Evolutionary conservation across 23 tunicate species (phyloP).

Genomic region (Oikopleura dioica): DNA sequence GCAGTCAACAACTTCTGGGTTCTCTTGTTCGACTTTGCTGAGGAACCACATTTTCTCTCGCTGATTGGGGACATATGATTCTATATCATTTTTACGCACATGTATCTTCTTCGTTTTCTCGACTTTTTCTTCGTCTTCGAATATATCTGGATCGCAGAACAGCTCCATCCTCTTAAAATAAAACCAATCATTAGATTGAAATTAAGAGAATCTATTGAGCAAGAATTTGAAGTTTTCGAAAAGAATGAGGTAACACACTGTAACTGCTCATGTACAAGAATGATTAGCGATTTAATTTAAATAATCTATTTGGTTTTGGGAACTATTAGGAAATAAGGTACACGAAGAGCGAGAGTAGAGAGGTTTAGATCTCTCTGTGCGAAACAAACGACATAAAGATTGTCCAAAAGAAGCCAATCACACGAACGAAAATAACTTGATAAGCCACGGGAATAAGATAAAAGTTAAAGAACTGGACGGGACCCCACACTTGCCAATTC

Average conservation of each 20-base stretch:
- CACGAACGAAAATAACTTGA: not conserved
- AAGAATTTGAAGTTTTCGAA: no score
- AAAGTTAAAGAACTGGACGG: not conserved
- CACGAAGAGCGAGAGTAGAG: no score
- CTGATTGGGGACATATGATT: not conserved
- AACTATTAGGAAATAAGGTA: no score
- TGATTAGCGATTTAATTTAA: no score
- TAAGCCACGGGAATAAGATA: not conserved
- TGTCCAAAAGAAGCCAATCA: not conserved
- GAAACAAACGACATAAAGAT: not conserved
- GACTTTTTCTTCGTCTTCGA: not conserved
- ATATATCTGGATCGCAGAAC: not conserved
- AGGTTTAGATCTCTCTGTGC: not conserved
- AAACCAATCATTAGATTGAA: no score
- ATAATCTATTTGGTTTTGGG: no score
- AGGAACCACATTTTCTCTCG: not conserved
- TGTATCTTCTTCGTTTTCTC: not conserved
- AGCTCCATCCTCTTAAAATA: no score
- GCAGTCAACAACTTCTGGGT: not conserved
- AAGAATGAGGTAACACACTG: no score
- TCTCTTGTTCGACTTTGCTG: not conserved
- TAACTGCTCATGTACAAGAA: no score
- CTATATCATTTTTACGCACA: not conserved
- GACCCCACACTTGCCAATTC: constrained; percentile 4
- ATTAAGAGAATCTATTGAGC: no score